Base-by-base conservation (phyloP, 2,797 vertebrate species). In the Anguilla obscura region DNA sequence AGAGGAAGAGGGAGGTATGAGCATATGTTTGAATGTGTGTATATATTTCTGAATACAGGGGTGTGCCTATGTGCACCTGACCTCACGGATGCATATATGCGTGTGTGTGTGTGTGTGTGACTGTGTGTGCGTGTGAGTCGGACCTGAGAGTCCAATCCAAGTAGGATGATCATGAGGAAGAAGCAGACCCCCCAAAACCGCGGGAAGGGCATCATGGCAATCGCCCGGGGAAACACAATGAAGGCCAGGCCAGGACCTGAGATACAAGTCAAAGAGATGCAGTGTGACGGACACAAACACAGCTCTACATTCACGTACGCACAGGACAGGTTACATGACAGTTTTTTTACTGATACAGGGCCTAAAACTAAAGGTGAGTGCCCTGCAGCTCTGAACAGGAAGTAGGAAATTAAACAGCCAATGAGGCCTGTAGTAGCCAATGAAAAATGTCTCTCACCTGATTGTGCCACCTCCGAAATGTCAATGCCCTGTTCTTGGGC, bases 81-180 rank as follows among this genome's bases (percentile, higher is more conserved):
- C 52, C 10, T 54, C 9, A 54, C 14, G 52, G 52, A 54, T 10
- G 52, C 52, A 54, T 54, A 54, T 54, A 54, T 18, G 18, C 12
- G 21, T 18, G 56, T 24, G n/a, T 3, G 7, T 7, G 58, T 45
- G 58, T 45, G 30, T 83, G 76, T 86, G 60, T 84, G 58, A 36
- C 79, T 85, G 69, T 45, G 69, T 21, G 24, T 36, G 71, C 36
- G 71, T 76, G 71, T 76, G 71, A 1, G 9, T 16, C 14, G 27
- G 16, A 98, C 98, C 97, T 99, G 97, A 36, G 97, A 98, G 94
- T 99, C 98, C 91, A 99, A 94, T 0, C 98, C 98, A 89, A 99
- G 91, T 96, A 99, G 98, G 91, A 99, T 95, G 91, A 99, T 95
- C 98, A 98, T 99, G 90, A 99, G 94, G 94, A 99, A 99, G 96